Evolutionary conservation across 2,113 vertebrate species (phyloP).

Genomic region (Tympanuchus pallidicinctus): DNA sequence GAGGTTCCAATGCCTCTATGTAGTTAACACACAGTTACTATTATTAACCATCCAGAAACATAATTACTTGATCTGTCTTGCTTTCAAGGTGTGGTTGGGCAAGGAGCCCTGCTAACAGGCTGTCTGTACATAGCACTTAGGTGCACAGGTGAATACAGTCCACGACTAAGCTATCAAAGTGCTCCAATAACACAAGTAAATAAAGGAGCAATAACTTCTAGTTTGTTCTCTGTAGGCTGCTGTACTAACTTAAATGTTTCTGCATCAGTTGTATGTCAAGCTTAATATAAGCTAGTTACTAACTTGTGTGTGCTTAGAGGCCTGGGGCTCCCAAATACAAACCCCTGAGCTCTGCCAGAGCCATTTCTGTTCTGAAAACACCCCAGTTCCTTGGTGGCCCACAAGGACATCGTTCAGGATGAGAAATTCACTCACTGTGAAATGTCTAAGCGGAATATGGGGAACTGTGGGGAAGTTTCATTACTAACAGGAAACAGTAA

Average conservation of each 20-base stretch:
- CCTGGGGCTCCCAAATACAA: slow-evolving; percentile 7
- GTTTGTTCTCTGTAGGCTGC: background rate
- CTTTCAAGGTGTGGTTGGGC: background rate
- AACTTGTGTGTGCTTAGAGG: background rate
- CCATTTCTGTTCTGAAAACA: background rate
- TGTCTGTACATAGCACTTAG: background rate
- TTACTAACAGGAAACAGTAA: background rate
- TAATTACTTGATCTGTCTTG: background rate
- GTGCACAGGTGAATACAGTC: background rate
- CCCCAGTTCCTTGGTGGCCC: background rate
- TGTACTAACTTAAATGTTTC: background rate
- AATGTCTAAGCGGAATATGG: background rate
- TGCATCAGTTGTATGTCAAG: background rate
- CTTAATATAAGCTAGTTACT: background rate
- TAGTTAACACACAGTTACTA: background rate
- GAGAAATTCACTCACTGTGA: background rate
- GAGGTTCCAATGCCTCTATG: background rate
- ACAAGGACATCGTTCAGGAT: background rate
- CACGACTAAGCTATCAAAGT: background rate
- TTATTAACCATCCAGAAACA: background rate
- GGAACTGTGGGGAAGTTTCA: background rate
- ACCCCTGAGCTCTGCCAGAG: background rate
- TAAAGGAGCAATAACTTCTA: background rate
- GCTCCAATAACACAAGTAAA: background rate
- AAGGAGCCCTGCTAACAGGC: background rate